Conservation (phyloP, 2,888 invertebrate species). For the Lapara coniferarum region DNA sequence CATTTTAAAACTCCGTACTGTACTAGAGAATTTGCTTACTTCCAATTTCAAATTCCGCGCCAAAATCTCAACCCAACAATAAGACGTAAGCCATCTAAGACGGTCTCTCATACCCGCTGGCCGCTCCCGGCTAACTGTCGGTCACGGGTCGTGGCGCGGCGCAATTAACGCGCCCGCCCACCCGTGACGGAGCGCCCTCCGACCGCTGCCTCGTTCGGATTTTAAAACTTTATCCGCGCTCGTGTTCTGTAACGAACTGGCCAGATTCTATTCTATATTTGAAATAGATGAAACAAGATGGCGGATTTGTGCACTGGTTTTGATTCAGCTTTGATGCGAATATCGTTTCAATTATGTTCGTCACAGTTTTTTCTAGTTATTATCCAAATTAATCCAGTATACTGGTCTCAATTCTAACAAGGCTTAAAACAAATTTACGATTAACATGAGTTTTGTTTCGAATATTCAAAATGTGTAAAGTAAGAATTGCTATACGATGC, state of each 20-base stretch:
- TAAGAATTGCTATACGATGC: too few relatives aligned
- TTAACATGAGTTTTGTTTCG: too few relatives aligned
- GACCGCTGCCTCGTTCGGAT: constrained; percentile 28
- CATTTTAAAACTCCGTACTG: not conserved
- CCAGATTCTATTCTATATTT: not conserved
- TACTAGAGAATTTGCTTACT: not conserved
- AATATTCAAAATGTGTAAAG: too few relatives aligned
- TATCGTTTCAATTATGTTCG: too few relatives aligned
- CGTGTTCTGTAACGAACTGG: not conserved
- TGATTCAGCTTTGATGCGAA: too few relatives aligned
- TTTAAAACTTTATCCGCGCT: constrained; percentile 18
- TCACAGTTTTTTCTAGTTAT: too few relatives aligned
- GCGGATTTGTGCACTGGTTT: too few relatives aligned
- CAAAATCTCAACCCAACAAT: not conserved
- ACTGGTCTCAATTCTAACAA: too few relatives aligned
- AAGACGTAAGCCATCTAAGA: constrained; percentile 33
- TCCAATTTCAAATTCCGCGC: not conserved
- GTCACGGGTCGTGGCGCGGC: constrained; percentile 60
- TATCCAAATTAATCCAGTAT: too few relatives aligned
- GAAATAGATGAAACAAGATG: too few relatives aligned
- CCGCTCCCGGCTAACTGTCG: constrained; percentile 57
- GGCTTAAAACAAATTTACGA: too few relatives aligned
- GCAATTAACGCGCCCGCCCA: constrained; percentile 68
- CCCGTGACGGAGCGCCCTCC: constrained; percentile 61
- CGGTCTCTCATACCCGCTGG: constrained; percentile 27